phyloP scores from a whole-genome alignment of 2,888 invertebrate species.

The Hypselothyrea guttata region DNA sequence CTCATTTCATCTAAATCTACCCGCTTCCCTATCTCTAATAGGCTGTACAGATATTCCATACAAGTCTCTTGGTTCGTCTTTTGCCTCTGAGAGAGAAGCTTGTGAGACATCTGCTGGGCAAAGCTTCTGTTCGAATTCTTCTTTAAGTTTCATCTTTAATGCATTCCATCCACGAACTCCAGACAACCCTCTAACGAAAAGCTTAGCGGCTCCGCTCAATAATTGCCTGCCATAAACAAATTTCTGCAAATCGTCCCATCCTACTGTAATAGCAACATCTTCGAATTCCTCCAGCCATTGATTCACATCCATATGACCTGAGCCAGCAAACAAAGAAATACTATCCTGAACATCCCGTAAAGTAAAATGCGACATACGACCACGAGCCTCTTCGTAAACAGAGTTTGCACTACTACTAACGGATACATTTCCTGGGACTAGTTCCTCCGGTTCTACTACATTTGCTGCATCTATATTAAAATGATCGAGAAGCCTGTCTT shows the following conservation, averaged over 20 bases:
- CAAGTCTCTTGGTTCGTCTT: too few relatives aligned
- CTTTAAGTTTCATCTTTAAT: too few relatives aligned
- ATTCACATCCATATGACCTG: neutral
- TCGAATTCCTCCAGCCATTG: neutral
- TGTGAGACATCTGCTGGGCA: neutral
- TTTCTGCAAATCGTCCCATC: neutral
- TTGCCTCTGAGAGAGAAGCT: too few relatives aligned
- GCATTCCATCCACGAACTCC: neutral
- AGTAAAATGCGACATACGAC: too few relatives aligned
- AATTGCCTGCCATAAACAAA: neutral
- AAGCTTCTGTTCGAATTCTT: too few relatives aligned
- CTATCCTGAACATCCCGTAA: neutral
- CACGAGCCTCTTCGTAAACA: too few relatives aligned
- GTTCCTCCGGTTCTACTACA: neutral
- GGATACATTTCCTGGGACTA: too few relatives aligned
- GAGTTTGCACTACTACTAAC: too few relatives aligned
- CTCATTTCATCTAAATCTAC: neutral
- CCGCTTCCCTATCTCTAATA: neutral
- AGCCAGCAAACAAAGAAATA: neutral
- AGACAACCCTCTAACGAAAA: neutral
- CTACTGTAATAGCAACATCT: neutral
- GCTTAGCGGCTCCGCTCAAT: slow-evolving; percentile 2
- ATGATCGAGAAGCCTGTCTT: neutral
- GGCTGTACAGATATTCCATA: neutral
- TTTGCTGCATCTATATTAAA: neutral